Percentiles rank a stretch among this genome's conserved stretches.
Conservation (phyloP, 2,888 invertebrate genomes). For the Pandemis corylana region DNA sequence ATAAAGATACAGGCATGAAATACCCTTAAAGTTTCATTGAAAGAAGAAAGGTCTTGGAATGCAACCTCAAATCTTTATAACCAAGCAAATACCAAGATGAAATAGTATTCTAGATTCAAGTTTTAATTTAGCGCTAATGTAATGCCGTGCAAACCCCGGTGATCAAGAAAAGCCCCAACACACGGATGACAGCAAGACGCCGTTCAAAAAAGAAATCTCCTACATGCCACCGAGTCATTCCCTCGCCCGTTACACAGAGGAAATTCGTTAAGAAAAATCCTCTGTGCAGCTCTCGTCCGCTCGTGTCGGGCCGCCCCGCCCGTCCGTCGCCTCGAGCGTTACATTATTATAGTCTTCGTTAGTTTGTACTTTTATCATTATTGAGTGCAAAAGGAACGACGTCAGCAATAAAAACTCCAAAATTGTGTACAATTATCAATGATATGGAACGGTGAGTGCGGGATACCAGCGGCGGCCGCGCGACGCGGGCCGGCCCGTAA, state of each 20-base stretch:
- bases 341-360: constrained; percentile 43
- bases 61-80: background rate
- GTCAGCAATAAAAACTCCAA: constrained; percentile 44
- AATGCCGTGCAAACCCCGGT: background rate
- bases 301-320: constrained; percentile 36
- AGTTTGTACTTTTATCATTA: constrained; percentile 59
- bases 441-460: constrained; percentile 40
- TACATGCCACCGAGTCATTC: background rate
- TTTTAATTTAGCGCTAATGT: background rate
- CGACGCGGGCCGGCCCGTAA: constrained; percentile 36
- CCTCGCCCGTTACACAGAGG: background rate
- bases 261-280: background rate
- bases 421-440: constrained; percentile 41
- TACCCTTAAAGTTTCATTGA: background rate
- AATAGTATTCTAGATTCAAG: background rate
- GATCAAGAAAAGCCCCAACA: background rate
- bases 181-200: background rate
- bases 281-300: constrained; percentile 1
- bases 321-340: constrained; percentile 25
- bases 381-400: constrained; percentile 57
- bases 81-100: background rate
- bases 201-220: background rate
- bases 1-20: background rate
- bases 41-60: background rate
- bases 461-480: constrained; percentile 24